Evolutionary conservation across 2,113 vertebrate species (phyloP).

Genomic region (Lota lota): DNA sequence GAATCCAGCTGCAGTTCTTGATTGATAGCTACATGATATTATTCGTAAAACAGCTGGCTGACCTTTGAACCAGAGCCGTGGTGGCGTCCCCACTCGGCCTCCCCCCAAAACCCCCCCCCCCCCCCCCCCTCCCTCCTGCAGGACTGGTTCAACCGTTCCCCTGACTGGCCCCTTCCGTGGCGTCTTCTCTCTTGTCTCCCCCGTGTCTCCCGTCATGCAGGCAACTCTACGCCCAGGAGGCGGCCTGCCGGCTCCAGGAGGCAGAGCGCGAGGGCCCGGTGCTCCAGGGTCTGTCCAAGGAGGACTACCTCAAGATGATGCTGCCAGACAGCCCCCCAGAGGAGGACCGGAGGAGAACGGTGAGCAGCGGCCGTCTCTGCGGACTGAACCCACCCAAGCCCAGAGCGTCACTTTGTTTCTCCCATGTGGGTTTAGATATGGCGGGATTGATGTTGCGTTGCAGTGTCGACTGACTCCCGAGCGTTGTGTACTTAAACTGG

Average conservation of each 20-base stretch:
- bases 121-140: neutral
- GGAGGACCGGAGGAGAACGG: slow-evolving; percentile 85
- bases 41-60: too few species aligned
- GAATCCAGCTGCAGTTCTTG: too few species aligned
- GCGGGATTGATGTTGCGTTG: too few species aligned
- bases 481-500: too few species aligned
- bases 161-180: slow-evolving; percentile 12
- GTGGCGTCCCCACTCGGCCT: neutral
- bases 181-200: slow-evolving; percentile 33
- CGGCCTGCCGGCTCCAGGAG: slow-evolving; percentile 72
- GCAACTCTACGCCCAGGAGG: slow-evolving; percentile 81
- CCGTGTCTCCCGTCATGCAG: slow-evolving; percentile 44
- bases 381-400: too few species aligned
- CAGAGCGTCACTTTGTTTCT: too few species aligned
- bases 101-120: neutral
- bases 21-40: too few species aligned
- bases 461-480: too few species aligned
- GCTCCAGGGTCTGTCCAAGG: slow-evolving; percentile 84
- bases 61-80: too few species aligned
- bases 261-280: slow-evolving; percentile 72
- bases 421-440: too few species aligned
- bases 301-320: slow-evolving; percentile 89
- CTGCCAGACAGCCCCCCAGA: slow-evolving; percentile 79
- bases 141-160: neutral
- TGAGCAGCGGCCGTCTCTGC: slow-evolving; percentile 53